Evolutionary conservation across 2,113 vertebrate species (phyloP).

Genomic region (Pterocles orientalis): DNA sequence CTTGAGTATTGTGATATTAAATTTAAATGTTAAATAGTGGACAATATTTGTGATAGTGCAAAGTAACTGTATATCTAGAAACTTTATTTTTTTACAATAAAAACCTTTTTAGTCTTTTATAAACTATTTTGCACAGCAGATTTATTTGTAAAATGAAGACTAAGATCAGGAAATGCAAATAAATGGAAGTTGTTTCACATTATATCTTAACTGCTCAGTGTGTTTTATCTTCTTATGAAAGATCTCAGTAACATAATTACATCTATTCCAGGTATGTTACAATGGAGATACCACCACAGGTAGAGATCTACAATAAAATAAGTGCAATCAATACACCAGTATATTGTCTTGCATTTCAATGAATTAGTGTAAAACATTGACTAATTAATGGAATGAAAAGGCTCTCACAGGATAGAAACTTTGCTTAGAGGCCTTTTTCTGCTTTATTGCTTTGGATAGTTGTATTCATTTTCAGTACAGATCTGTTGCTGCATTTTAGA

Average conservation of each 20-base stretch:
- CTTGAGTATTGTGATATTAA: background rate
- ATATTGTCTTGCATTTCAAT: background rate
- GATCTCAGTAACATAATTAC: background rate
- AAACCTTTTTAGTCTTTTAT: conserved; percentile 59
- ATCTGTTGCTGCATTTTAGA: background rate
- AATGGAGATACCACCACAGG: background rate
- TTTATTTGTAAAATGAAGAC: conserved; percentile 65
- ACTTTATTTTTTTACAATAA: conserved; percentile 71
- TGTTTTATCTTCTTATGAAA: background rate
- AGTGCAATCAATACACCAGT: background rate
- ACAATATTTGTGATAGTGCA: conserved; percentile 15
- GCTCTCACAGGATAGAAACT: background rate
- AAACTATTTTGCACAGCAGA: conserved; percentile 71
- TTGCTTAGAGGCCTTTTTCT: background rate
- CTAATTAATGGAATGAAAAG: background rate
- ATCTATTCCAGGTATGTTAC: background rate
- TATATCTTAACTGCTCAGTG: background rate
- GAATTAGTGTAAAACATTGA: background rate
- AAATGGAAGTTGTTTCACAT: conserved; percentile 53
- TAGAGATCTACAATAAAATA: background rate
- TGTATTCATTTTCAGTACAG: background rate
- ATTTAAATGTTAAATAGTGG: conserved; percentile 6
- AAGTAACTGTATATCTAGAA: conserved; percentile 47
- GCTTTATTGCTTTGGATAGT: background rate
- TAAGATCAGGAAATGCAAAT: conserved; percentile 19